Evolutionary conservation across 2,888 invertebrate species (phyloP), one percentile per base, ranked within the genome.

Genomic region (Dynastes hyllus): DNA sequence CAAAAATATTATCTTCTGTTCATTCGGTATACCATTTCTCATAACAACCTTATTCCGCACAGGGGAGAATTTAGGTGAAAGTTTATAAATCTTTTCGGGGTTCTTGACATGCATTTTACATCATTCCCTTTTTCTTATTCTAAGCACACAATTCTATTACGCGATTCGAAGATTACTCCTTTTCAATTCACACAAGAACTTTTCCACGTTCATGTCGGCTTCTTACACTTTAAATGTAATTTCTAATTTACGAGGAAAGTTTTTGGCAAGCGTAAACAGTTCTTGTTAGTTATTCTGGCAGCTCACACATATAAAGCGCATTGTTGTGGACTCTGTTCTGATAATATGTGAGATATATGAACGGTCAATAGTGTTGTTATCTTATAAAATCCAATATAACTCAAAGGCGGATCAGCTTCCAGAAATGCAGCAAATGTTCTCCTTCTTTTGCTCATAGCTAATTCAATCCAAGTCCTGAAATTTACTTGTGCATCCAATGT

Each of bases 81-180:
- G 40, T 66, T 40, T 66, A 40, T 66, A 40, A 66, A 32, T 66
- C 40, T 66, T 66, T 16, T 66, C 13, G 45, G 40, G 16, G 66
- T 40, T 66, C 66, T 66, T 66, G 40, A 40, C 37, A 37, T 66
- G 37, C 22, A 66, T 66, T 66, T 66, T 66, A 66, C 16, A 32
- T 66, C 66, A 37, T 29, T 63, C 66, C 16, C 16, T 37, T n/a
- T 66, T 40, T 40, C 40, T 66, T 66, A 66, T 66, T 66, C 13
- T 37, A 16, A 40, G 40, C 66, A 66, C 65, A 37, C 9, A 40
- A 66, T 66, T 40, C 66, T 66, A 40, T n/a, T 40, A 66, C 66
- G 32, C 16, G 16, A n/a, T 66, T 40, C 40, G n/a, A 37, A 37
- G 37, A n/a, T 37, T 66, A 37, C 13, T 40, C 1, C 32, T 40